Evolutionary conservation across 1,140 invertebrate species (phyloP), one percentile per base, ranked within the genome.

Genomic region (Drosophila mauritiana): DNA sequence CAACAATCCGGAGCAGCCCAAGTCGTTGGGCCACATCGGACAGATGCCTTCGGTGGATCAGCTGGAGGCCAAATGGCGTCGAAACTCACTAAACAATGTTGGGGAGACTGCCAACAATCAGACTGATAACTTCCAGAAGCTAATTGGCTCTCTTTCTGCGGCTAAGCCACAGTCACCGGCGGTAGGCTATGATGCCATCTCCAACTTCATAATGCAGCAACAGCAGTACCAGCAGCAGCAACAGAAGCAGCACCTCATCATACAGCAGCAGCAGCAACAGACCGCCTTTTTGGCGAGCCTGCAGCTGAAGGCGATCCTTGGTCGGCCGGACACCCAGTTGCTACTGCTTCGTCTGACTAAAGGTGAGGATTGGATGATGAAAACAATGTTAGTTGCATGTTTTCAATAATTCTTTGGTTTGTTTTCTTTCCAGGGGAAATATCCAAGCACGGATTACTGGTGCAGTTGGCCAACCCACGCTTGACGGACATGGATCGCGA

Each of bases 51-150:
- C 80, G 6, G 91, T 92, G 4, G 91, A 92, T 1, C 83, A 92
- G 49, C 53, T 92, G 20, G 91, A 92, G 73, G 90, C 91, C 51
- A 92, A 91, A 70, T 92, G 91, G 91, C 88, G 91, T 45, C 84
- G 84, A 10, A 91, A 88, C 54, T 91, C 90, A 2, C 54, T 91
- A 0, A 59, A 54, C 12, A 27, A 51, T n/a, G 48, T 49, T 36
- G 64, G 15, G 7, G 48, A 52, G 45, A 11, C 63, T 36, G 55
- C 39, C 42, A 43, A 53, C 13, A 85, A 78, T 17, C 79, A 80
- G 22, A 37, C 81, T 0, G 90, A 91, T 31, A 91, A 57, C 64
- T 91, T 91, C 46, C 84, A 91, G 64, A 91, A 91, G 48, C 51
- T 91, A 4, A 82, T 91, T 78, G 86, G 86, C 3, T 75, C 89